phyloP scores from a whole-genome alignment of 2,888 invertebrate genomes.

The Crematogaster levior region DNA sequence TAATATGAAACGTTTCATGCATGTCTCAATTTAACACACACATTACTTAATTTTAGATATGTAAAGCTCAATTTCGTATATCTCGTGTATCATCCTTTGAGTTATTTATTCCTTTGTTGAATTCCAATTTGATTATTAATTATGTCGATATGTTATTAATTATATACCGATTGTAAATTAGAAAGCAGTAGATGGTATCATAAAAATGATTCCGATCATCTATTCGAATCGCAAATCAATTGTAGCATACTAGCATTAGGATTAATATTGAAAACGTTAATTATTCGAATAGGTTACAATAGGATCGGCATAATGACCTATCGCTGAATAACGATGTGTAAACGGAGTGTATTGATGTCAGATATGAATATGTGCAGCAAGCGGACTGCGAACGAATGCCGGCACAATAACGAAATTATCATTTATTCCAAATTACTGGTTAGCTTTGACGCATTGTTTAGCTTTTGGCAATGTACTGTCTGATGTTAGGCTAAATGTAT shows the following conservation, averaged over 20 bases:
- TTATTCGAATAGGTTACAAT: slow-evolving; percentile 39
- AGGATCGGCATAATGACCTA: slow-evolving; percentile 20
- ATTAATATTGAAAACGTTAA: slow-evolving; percentile 41
- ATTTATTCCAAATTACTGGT: slow-evolving; percentile 16
- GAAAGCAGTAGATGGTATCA: neutral
- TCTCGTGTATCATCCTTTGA: too few species aligned
- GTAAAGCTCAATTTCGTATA: neutral
- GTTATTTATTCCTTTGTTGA: neutral
- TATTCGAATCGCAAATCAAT: slow-evolving; percentile 5
- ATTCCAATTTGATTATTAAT: slow-evolving; percentile 3
- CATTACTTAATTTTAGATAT: neutral
- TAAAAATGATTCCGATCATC: slow-evolving; percentile 27
- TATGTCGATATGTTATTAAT: slow-evolving; percentile 1
- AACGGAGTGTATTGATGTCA: neutral
- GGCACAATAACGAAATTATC: slow-evolving; percentile 4
- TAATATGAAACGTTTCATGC: neutral
- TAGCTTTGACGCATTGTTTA: slow-evolving; percentile 14
- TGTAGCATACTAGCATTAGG: slow-evolving; percentile 40
- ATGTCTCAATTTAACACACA: neutral
- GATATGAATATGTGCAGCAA: neutral
- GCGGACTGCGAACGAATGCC: neutral
- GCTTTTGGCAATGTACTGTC: slow-evolving; percentile 9
- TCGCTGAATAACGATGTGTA: slow-evolving; percentile 28
- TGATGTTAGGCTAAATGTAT: slow-evolving; percentile 58
- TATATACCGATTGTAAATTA: neutral